Percentiles rank a stretch among this genome's conserved stretches.
Conservation (phyloP, 2,888 invertebrate species). For the Molanna angustata region DNA sequence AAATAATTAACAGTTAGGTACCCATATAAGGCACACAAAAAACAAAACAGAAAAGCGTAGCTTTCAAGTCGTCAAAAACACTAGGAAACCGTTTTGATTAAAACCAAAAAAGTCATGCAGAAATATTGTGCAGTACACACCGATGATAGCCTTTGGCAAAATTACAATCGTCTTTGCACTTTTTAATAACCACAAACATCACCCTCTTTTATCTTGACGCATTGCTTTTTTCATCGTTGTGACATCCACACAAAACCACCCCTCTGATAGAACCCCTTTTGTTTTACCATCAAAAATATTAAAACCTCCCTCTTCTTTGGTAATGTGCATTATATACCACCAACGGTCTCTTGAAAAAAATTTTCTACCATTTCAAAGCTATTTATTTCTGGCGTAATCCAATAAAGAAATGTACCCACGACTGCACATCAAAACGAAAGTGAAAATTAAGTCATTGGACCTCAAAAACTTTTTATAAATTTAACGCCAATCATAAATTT, state of each 20-base stretch:
- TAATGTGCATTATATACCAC: no score
- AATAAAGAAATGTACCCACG: neutral
- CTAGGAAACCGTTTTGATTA: no score
- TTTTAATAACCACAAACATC: constrained; percentile 2
- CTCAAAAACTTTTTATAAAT: neutral
- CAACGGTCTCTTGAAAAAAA: no score
- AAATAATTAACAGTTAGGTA: no score
- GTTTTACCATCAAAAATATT: constrained; percentile 17
- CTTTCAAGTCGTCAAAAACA: no score
- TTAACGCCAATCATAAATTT: neutral
- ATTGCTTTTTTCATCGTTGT: constrained; percentile 17
- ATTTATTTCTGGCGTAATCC: neutral
- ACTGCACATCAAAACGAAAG: neutral
- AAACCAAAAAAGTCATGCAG: no score
- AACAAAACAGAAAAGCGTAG: no score
- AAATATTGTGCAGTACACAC: no score
- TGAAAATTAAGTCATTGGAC: neutral
- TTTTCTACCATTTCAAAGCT: no score
- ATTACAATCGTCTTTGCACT: constrained; percentile 7
- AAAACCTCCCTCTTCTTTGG: neutral
- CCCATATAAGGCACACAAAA: no score
- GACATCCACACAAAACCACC: constrained; percentile 19
- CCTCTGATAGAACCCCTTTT: constrained; percentile 7
- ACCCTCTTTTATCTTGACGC: constrained; percentile 9
- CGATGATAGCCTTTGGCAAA: no score